Conservation (phyloP, 2,797 vertebrate genomes). For the Acrocephalus scirpaceus region DNA sequence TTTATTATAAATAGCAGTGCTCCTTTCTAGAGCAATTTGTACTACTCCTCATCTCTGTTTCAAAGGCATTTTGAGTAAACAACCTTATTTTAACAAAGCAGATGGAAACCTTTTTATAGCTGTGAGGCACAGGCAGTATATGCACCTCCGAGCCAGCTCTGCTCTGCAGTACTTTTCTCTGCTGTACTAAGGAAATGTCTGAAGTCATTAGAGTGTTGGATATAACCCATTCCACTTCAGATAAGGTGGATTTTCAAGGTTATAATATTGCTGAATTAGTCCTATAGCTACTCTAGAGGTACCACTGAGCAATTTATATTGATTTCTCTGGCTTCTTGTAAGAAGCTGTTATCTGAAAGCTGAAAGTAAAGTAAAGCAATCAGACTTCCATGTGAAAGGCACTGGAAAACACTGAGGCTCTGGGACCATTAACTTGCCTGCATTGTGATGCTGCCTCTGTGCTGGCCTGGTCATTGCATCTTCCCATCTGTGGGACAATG, state of each 20-base stretch:
- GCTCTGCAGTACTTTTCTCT: not conserved
- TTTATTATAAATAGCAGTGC: not conserved
- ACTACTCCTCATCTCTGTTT: conserved; percentile 12
- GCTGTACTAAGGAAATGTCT: not conserved
- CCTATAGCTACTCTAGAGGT: not conserved
- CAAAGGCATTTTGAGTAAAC: conserved; percentile 47
- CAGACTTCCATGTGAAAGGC: not conserved
- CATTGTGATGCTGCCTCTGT: not conserved
- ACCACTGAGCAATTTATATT: not conserved
- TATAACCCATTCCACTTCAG: not conserved
- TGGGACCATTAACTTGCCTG: rapidly evolving
- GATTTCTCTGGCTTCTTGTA: not conserved
- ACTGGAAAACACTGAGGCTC: not conserved
- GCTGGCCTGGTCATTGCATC: not conserved
- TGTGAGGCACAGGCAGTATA: not conserved
- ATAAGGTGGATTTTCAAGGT: not conserved
- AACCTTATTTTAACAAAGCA: conserved; percentile 64
- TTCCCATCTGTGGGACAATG: not conserved
- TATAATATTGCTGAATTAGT: not conserved
- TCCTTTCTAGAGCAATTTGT: not conserved
- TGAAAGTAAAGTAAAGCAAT: not conserved
- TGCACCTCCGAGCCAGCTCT: not conserved
- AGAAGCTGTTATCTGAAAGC: not conserved
- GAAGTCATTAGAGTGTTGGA: not conserved
- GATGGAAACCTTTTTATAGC: conserved; percentile 69